Base-by-base conservation (phyloP, 2,888 invertebrate genomes). In the Trachelus stipa region DNA sequence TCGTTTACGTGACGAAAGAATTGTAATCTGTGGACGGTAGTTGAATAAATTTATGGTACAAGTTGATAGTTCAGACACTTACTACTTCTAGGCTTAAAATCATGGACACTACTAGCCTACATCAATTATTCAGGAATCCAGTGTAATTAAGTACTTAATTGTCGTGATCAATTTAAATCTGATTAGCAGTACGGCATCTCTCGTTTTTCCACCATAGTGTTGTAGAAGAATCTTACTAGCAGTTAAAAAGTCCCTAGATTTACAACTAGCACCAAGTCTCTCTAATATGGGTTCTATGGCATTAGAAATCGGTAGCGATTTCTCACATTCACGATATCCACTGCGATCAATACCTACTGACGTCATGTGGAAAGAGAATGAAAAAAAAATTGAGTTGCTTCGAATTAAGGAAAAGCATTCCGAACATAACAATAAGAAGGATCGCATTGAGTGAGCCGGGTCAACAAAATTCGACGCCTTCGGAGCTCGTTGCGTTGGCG, bases 121-220 rank as follows among this genome's bases (percentile, higher is more conserved):
- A 23, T 56, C 56, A 81, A 82, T 83, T 84, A 84, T 83, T 81
- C 83, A 84, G 84, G 83, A 84, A 84, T 84, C 80, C 75, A 77
- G 79, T 83, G 81, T 83, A 83, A 84, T 83, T 83, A 83, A 83
- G 79, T 81, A 81, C 82, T 84, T 84, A 83, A 84, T 84, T 84
- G 83, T 76, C 80, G 80, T 84, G 82, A 83, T 83, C 81, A 83
- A 84, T 84, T 84, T 81, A 81, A 81, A 83, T 81, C 84, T 82
- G 82, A 83, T 83, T 82, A 83, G 80, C 73, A 30, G 68, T 73
- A 73, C 69, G 80, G 79, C 77, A 80, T 68, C 74, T n/a, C 40
- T 35, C 77, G 34, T 76, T 33, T 34, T 34, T 40, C 56, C 56
- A 73, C 68, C 74, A 35, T 34, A 69, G 73, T 79, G 68, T 79